phyloP scores from a whole-genome alignment of 1,140 invertebrate genomes.

The Macrotrachela quadricornifera region DNA sequence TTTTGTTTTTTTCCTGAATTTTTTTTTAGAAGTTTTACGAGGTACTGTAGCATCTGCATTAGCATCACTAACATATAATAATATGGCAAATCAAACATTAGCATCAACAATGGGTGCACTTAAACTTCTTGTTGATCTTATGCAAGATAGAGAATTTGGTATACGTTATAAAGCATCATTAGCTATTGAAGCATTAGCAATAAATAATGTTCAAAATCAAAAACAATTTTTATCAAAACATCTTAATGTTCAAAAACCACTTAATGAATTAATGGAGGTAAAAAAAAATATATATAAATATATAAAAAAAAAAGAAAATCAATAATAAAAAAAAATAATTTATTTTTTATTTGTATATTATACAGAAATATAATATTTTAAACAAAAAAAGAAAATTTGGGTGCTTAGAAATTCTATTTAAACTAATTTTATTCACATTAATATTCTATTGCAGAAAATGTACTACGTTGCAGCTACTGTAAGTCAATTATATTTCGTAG shows the following conservation, averaged over 20 bases:
- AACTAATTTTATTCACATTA: background rate
- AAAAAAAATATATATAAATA: too few species aligned
- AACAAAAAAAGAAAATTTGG: too few species aligned
- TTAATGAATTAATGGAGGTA: slow-evolving; percentile 28
- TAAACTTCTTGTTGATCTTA: slow-evolving; percentile 24
- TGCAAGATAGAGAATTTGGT: slow-evolving; percentile 21
- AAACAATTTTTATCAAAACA: slow-evolving; percentile 17
- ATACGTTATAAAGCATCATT: slow-evolving; percentile 26
- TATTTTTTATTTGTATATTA: too few species aligned
- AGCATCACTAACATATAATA: slow-evolving; percentile 11
- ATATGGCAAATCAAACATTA: slow-evolving; percentile 19
- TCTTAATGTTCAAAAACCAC: slow-evolving; percentile 20
- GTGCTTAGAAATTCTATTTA: too few species aligned
- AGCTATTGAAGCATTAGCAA: slow-evolving; percentile 25
- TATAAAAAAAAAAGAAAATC: too few species aligned
- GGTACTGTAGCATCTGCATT: slow-evolving; percentile 1
- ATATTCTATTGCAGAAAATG: slow-evolving; percentile 5
- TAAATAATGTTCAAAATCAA: slow-evolving; percentile 22
- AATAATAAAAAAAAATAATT: too few species aligned
- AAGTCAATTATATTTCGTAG: background rate
- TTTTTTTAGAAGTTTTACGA: slow-evolving; percentile 2
- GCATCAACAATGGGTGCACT: slow-evolving; percentile 18
- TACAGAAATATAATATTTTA: too few species aligned
- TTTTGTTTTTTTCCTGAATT: background rate
- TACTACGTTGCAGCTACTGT: slow-evolving; percentile 8